Base-by-base conservation (phyloP, 2,113 vertebrate genomes). In the Cheirogaleus medius region DNA sequence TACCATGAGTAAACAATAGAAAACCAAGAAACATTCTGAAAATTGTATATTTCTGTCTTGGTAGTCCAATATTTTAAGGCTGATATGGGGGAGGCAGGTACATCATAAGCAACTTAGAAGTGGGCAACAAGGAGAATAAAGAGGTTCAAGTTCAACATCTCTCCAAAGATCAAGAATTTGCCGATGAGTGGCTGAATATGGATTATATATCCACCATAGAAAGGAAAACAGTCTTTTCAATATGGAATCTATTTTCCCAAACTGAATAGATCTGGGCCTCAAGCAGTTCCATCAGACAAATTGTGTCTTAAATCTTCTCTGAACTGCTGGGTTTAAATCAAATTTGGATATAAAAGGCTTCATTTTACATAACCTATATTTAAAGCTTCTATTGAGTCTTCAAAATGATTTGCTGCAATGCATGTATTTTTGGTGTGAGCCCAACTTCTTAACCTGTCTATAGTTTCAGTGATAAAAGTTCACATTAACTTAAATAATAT, bases 381-480 rank as follows among this genome's bases (percentile, higher is more conserved):
- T 93, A 97, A 98, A 88, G 76, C 83, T 97, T 95, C 86, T 95
- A 87, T 54, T 95, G 87, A 89, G 64, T 94, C 80, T 96, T 98
- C 47, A 76, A 52, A 84, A 91, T 95, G 95, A 97, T 94, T 98
- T 98, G 94, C 78, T 95, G 37, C 85, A 83, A 87, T 81, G 37
- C 49, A 44, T 60, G 42, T 91, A 27, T 63, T 91, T 96, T 97
- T 92, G 97, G 88, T 93, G 7, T 87, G 85, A 94, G 86, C 94
- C 96, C 94, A 97, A 94, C 86, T 97, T 97, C 69, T 95, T 97
- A 97, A 91, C 85, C 88, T 96, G 58, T 69, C 95, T 94, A 60
- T 94, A 93, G 87, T 94, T 97, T 94, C 44, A 39, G 47, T 92
- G 83, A 96, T 91, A 97, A 93, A 96, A 97, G 89, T 97, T 98